A percentile compares a stretch with the other conserved stretches of the same genome.
phyloP scores from a whole-genome alignment of 2,113 vertebrate genomes.

The Corapipo altera region DNA sequence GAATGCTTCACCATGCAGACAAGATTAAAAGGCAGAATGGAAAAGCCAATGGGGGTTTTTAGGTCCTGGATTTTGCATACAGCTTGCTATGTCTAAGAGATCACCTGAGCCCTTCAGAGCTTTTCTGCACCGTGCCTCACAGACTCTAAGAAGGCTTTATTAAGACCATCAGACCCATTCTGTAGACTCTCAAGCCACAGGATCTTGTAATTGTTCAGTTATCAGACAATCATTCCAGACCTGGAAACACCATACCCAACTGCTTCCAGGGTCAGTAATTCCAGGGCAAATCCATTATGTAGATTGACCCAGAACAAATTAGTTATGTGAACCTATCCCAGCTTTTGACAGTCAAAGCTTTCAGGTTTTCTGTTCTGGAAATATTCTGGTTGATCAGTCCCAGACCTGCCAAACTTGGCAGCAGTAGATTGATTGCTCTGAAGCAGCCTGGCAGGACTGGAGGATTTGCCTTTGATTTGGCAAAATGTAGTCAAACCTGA shows the following conservation, averaged over 20 bases:
- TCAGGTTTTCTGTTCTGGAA: background rate
- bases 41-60: background rate
- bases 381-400: accelerated
- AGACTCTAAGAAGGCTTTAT: background rate
- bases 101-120: background rate
- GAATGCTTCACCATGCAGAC: background rate
- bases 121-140: background rate
- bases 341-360: background rate
- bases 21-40: background rate
- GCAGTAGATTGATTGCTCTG: background rate
- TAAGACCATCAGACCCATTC: background rate
- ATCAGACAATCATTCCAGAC: background rate
- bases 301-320: background rate
- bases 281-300: background rate
- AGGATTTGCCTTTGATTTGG: slow-evolving; percentile 6
- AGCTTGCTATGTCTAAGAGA: background rate
- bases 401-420: background rate
- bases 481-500: slow-evolving; percentile 19
- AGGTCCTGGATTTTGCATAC: background rate
- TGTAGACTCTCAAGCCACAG: background rate
- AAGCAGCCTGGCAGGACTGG: background rate
- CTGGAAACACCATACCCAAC: background rate
- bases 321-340: background rate
- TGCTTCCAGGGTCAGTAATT: background rate
- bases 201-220: background rate